Conservation (phyloP, 2,888 invertebrate genomes). For the Hypercompe scribonia region DNA sequence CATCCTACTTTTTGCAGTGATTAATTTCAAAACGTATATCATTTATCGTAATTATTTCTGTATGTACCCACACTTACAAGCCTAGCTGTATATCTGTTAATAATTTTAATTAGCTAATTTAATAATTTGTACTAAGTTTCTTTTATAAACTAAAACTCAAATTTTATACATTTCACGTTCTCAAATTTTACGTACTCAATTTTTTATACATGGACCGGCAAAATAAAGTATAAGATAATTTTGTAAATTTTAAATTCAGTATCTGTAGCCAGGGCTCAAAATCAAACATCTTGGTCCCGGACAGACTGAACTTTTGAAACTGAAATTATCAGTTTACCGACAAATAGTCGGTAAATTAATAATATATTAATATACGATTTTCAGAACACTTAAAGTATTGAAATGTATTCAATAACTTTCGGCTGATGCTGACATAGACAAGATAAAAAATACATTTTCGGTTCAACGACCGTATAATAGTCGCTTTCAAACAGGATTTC, state of each 20-base stretch:
- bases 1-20: conserved; percentile 59
- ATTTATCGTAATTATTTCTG: conserved; percentile 15
- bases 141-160: background rate
- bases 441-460: background rate
- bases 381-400: background rate
- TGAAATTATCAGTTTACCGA: too few species aligned
- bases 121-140: too few species aligned
- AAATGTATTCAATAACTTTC: background rate
- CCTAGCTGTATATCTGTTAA: background rate
- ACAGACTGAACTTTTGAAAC: background rate
- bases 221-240: background rate
- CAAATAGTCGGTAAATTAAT: background rate
- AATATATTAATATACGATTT: background rate
- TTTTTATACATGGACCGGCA: background rate
- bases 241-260: background rate
- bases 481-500: background rate
- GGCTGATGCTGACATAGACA: background rate
- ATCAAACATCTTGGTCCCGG: background rate
- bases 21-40: conserved; percentile 47
- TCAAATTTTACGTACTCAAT: too few species aligned
- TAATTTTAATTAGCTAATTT: too few species aligned
- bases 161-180: background rate
- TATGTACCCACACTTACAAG: background rate
- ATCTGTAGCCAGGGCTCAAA: background rate
- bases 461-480: background rate